Evolutionary conservation across 2,797 vertebrate genomes (phyloP).

Genomic region (Gouania willdenowi): DNA sequence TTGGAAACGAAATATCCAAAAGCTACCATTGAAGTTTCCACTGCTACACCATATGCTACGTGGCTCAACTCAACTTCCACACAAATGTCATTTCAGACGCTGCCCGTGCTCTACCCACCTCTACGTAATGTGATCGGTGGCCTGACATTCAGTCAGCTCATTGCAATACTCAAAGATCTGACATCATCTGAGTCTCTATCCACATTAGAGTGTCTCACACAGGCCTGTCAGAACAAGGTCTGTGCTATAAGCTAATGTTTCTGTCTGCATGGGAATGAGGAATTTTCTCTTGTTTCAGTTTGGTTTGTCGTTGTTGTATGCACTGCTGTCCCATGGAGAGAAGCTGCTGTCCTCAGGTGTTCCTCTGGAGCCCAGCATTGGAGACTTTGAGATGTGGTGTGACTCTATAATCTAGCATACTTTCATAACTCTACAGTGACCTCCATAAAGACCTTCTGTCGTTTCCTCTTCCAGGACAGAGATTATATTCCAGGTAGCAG

Average conservation of each 20-base stretch:
- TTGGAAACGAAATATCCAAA: neutral
- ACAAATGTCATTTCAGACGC: slow-evolving; percentile 68
- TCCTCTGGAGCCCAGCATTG: slow-evolving; percentile 76
- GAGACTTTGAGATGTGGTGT: slow-evolving; percentile 88
- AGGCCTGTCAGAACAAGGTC: slow-evolving; percentile 92
- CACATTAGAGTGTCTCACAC: slow-evolving; percentile 65
- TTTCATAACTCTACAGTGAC: neutral
- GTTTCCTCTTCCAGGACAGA: slow-evolving; percentile 78
- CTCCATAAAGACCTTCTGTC: too few species aligned
- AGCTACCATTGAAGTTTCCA: neutral
- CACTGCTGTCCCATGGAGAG: slow-evolving; percentile 88
- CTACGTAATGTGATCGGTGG: slow-evolving; percentile 77
- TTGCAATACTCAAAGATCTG: slow-evolving; percentile 80
- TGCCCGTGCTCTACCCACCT: slow-evolving; percentile 84
- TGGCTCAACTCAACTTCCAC: too few species aligned
- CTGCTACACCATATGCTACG: too few species aligned
- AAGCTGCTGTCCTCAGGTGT: slow-evolving; percentile 80
- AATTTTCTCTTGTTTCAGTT: slow-evolving; percentile 71
- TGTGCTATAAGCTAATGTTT: neutral
- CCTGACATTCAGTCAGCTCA: slow-evolving; percentile 85
- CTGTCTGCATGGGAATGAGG: accelerated
- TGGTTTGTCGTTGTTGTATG: slow-evolving; percentile 91
- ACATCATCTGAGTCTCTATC: slow-evolving; percentile 56
- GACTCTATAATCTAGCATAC: neutral
- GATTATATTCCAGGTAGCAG: slow-evolving; percentile 85